phyloP scores from a whole-genome alignment of 2,888 invertebrate genomes.

The Epistrophella euchroma region DNA sequence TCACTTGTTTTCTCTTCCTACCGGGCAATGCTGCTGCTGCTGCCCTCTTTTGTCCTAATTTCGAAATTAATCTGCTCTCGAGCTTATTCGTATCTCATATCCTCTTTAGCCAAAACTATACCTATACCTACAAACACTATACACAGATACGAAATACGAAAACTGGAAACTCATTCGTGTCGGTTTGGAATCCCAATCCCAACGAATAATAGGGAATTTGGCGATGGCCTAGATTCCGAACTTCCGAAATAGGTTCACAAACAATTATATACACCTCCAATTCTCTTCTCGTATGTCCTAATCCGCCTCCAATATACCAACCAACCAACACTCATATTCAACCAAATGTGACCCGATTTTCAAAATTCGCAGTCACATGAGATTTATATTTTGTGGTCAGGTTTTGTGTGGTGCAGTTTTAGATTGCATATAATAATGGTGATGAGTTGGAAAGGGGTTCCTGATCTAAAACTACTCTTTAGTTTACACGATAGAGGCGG shows the following conservation, averaged over 20 bases:
- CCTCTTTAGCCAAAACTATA: conserved; percentile 34
- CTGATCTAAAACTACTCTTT: conserved; percentile 1
- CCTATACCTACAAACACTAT: conserved; percentile 1
- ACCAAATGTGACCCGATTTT: conserved; percentile 74
- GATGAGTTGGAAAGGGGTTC: neutral
- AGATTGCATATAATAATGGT: conserved; percentile 59
- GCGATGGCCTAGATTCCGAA: conserved; percentile 70
- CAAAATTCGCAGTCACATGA: conserved; percentile 67
- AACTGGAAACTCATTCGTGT: conserved; percentile 35
- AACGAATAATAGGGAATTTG: conserved; percentile 67
- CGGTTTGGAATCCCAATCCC: conserved; percentile 65
- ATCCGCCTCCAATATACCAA: conserved; percentile 56
- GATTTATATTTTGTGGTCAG: conserved; percentile 75
- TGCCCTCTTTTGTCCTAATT: conserved; percentile 72
- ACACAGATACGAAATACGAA: conserved; percentile 8
- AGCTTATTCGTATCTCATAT: conserved; percentile 73
- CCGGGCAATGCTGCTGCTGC: conserved; percentile 15
- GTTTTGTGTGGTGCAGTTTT: conserved; percentile 52
- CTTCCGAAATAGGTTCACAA: conserved; percentile 68
- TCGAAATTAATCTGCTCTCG: conserved; percentile 73
- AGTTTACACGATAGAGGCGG: conserved; percentile 69
- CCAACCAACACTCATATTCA: conserved; percentile 67
- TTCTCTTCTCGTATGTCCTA: neutral
- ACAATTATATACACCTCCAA: conserved; percentile 16
- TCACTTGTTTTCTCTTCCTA: conserved; percentile 16